Evolutionary conservation across 2,113 vertebrate genomes (phyloP).

Genomic region (Psittacara wagleri): DNA sequence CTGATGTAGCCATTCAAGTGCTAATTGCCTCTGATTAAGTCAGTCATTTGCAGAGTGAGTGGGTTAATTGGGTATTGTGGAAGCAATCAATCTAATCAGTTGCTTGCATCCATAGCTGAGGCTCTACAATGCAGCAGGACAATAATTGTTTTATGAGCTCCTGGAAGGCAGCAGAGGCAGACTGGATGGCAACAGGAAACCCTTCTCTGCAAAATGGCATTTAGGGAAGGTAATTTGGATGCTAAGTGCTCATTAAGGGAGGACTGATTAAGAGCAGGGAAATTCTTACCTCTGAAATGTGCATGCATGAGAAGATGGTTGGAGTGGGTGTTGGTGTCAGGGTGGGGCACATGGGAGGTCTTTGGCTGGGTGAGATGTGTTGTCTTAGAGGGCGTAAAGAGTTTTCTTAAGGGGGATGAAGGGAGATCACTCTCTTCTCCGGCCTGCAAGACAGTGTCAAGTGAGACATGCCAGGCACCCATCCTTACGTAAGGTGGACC

Average conservation of each 20-base stretch:
- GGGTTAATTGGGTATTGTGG: conserved; percentile 69
- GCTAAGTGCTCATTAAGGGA: conserved; percentile 1
- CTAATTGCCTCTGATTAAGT: conserved; percentile 70
- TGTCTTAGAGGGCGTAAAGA: not conserved
- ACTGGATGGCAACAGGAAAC: conserved; percentile 30
- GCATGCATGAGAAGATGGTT: not conserved
- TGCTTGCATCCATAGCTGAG: conserved; percentile 21
- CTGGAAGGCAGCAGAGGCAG: conserved; percentile 54
- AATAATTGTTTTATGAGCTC: conserved; percentile 58
- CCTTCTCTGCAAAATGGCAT: not conserved
- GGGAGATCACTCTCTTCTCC: not conserved
- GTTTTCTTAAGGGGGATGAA: not conserved
- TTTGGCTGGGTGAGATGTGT: not conserved
- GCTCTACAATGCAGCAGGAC: not conserved
- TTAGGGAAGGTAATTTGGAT: conserved; percentile 31
- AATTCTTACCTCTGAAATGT: not conserved
- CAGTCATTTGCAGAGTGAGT: conserved; percentile 45
- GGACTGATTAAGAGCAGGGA: not conserved
- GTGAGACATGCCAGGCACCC: not conserved
- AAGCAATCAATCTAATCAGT: conserved; percentile 65
- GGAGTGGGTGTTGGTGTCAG: not conserved
- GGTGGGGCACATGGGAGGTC: not conserved
- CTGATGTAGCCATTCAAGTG: not conserved
- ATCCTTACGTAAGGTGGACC: fast-evolving
- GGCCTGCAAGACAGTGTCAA: fast-evolving